These are phyloP conservation scores for Urophycis tenuis DNA, from an alignment of 2,797 vertebrate species.

Conservation along the genomic window DNA sequence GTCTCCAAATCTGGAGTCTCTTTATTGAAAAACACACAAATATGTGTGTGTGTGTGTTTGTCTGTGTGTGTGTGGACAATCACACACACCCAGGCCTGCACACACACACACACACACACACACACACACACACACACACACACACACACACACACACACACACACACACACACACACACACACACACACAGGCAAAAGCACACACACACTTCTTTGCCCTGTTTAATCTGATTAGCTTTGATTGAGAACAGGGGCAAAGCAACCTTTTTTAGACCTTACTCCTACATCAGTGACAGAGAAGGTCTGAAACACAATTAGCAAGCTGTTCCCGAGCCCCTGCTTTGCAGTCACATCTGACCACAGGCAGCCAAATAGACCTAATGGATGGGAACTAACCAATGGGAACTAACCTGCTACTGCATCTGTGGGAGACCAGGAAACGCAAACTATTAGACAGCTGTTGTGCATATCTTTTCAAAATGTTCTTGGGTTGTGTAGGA, in stretches of 20 bases:
- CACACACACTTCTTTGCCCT: conserved; percentile 51
- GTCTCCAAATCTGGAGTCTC: conserved; percentile 74
- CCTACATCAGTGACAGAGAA: conserved; percentile 69
- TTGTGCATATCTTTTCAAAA: conserved; percentile 61
- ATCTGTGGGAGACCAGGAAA: conserved; percentile 60
- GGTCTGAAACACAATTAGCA: conserved; percentile 73
- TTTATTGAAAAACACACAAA: conserved; percentile 68
- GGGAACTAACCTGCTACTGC: conserved; percentile 57
- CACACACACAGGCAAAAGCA: neutral
- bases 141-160: neutral
- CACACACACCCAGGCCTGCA: conserved; percentile 35
- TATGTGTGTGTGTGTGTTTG: neutral
- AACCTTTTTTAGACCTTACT: conserved; percentile 70
- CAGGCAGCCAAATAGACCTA: conserved; percentile 66
- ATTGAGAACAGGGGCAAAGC: conserved; percentile 72
- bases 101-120: too few species aligned
- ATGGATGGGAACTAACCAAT: conserved; percentile 70
- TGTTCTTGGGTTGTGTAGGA: conserved; percentile 55
- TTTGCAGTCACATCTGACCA: conserved; percentile 70
- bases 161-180: neutral
- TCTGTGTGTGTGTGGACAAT: conserved; percentile 14
- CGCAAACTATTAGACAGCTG: conserved; percentile 70
- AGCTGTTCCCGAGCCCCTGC: conserved; percentile 69
- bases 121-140: too few species aligned
- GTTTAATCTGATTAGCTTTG: conserved; percentile 73